These are phyloP conservation scores for Drosophila novamexicana DNA, from an alignment of 1,140 invertebrate genomes.

Conservation along the genomic window DNA sequence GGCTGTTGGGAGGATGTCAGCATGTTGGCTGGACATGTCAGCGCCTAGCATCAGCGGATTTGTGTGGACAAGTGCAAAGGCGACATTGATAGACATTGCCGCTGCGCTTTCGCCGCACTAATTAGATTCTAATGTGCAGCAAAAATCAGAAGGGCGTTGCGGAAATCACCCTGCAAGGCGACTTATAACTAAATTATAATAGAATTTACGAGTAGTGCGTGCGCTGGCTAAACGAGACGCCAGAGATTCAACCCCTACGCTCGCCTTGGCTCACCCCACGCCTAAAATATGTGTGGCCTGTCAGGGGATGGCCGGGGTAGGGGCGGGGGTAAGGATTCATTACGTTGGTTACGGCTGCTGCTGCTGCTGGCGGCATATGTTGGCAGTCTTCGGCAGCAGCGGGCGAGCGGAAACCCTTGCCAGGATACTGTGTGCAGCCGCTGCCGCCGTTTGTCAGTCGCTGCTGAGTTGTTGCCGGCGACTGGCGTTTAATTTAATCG, in stretches of 20 bases:
- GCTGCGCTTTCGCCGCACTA: conserved; percentile 53
- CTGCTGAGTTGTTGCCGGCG: conserved; percentile 37
- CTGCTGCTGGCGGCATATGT: conserved; percentile 76
- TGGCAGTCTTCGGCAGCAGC: conserved; percentile 69
- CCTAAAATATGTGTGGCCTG: conserved; percentile 44
- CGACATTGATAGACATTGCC: conserved; percentile 64
- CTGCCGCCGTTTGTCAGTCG: conserved; percentile 54
- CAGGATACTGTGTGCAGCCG: conserved; percentile 76
- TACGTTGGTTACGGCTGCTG: conserved; percentile 64
- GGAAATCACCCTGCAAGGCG: conserved; percentile 25
- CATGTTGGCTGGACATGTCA: conserved; percentile 73
- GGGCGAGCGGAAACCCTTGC: conserved; percentile 67
- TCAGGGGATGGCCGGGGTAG: neutral
- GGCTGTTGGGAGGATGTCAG: conserved; percentile 42
- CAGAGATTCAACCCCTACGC: conserved; percentile 51
- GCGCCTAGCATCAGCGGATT: conserved; percentile 56
- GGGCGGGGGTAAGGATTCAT: conserved; percentile 40
- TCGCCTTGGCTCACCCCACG: conserved; percentile 3
- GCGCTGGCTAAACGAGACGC: conserved; percentile 36
- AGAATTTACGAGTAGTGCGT: conserved; percentile 70
- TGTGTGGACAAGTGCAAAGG: conserved; percentile 71
- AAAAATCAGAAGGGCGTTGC: conserved; percentile 35
- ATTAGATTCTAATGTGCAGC: conserved; percentile 80
- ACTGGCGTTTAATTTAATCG: conserved; percentile 79
- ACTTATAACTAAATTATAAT: conserved; percentile 81